Percentiles rank a stretch among this genome's conserved stretches.
These are phyloP conservation scores for Lates japonicus DNA, from an alignment of 2,797 vertebrate species.

Conservation along the genomic window DNA sequence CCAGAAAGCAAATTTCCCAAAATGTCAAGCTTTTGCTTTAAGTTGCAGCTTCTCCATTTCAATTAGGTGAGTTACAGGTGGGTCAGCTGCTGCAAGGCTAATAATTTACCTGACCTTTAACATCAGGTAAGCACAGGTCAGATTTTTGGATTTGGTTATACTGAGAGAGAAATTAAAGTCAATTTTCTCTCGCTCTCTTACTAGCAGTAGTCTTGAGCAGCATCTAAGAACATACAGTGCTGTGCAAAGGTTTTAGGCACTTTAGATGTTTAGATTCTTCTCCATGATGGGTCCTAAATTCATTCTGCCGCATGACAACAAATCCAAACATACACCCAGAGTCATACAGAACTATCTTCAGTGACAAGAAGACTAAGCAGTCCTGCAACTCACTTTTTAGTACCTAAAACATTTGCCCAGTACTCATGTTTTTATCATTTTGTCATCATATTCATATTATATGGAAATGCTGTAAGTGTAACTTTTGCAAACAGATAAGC, in stretches of 20 bases:
- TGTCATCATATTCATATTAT: background rate
- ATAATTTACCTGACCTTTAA: background rate
- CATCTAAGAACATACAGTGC: background rate
- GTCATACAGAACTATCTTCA: no score
- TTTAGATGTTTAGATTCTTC: background rate
- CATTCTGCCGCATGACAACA: background rate
- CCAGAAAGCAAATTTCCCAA: slow-evolving; percentile 3
- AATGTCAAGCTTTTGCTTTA: slow-evolving; percentile 10
- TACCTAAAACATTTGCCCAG: background rate
- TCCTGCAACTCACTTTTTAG: background rate
- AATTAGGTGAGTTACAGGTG: background rate
- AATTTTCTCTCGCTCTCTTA: background rate
- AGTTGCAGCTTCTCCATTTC: slow-evolving; percentile 39
- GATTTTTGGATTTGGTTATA: background rate
- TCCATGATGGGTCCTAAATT: background rate
- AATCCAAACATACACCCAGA: background rate
- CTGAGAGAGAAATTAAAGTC: background rate
- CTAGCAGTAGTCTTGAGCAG: background rate
- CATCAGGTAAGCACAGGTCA: background rate
- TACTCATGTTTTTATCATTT: background rate
- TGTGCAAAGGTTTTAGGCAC: background rate
- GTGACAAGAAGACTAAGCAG: no score
- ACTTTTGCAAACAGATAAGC: slow-evolving; percentile 9
- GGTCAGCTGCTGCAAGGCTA: background rate
- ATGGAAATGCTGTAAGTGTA: slow-evolving; percentile 16